Evolutionary conservation across 1,140 invertebrate genomes (phyloP), one percentile per base, ranked within the genome.

Genomic region (Cecropterus lyciades): DNA sequence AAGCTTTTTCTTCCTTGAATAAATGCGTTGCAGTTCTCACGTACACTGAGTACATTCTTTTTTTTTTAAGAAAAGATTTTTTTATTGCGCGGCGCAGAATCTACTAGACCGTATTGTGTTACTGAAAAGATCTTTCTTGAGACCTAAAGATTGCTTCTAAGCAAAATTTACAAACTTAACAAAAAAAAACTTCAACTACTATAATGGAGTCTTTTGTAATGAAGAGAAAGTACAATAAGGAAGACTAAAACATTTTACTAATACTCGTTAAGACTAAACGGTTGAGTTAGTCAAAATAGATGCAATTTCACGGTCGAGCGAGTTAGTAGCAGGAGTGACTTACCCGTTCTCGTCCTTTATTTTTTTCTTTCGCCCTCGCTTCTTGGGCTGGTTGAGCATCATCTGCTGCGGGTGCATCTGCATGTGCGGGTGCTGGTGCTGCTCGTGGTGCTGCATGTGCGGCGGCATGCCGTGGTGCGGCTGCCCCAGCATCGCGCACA

Each of bases 361-460:
- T 85, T 97, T 97, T 94, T 97, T 97, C 93, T 97, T 97, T 20
- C 96, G 87, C 7, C 96, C 96, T 20, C 96, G 91, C 88, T 97
- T 97, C 86, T 97, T 97, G n/a, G 96, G 95, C 66, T 95, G 94
- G 17, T 76, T 85, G 68, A 93, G 92, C 84, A 95, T 91, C 78
- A 95, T 87, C 73, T 92, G 92, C 65, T 94, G 93, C 20, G 92
- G 89, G 80, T 87, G 87, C 79, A 80, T 72, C 65, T 79, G 81
- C 67, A 80, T 75, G 64, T 86, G 85, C 64, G 80, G 81, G 60
- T 87, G 88, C 72, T 82, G 82, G 56, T 82, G 84, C 68, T 79
- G 75, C 16, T 81, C 85, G 72, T 80, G 82, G 65, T 93, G 84
- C 56, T 90, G 87, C 73, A 82, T 65, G 66, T 84, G 85, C 67